Evolutionary conservation across 1,140 invertebrate species (phyloP).

Genomic region (Drosophila repleta): DNA sequence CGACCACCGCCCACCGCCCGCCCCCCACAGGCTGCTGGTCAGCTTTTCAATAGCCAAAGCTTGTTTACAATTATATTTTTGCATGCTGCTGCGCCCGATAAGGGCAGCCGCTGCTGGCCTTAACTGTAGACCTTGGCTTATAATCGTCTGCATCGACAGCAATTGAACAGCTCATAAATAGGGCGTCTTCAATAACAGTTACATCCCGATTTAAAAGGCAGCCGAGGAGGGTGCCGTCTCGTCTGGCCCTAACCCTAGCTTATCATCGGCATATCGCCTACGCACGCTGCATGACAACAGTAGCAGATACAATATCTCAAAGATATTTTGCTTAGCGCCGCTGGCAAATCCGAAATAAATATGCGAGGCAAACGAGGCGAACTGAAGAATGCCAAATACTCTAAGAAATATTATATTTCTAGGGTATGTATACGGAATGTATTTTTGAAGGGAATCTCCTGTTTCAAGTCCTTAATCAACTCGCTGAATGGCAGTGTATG

Average conservation of each 20-base stretch:
- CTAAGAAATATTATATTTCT: too few species aligned
- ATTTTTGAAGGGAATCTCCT: too few species aligned
- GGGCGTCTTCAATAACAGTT: constrained; percentile 35
- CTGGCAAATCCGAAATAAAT: constrained; percentile 44
- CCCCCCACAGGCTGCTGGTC: neutral
- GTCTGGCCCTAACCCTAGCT: neutral
- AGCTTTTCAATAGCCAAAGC: constrained; percentile 13
- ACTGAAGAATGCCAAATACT: too few species aligned
- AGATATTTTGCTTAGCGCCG: constrained; percentile 35
- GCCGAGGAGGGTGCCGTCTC: neutral
- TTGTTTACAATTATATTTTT: constrained; percentile 1
- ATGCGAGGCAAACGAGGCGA: too few species aligned
- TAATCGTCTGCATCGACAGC: constrained; percentile 22
- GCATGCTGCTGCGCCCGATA: constrained; percentile 9
- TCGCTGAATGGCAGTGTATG: neutral
- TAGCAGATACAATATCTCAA: constrained; percentile 54
- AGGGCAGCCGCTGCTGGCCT: neutral
- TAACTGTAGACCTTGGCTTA: too few species aligned
- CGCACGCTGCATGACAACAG: constrained; percentile 49
- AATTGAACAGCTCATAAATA: constrained; percentile 28
- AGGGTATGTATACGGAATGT: too few species aligned
- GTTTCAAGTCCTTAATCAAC: too few species aligned
- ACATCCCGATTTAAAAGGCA: constrained; percentile 47
- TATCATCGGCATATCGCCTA: constrained; percentile 32
- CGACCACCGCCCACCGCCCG: neutral